These are phyloP conservation scores for Limnephilus marmoratus DNA, from an alignment of 2,888 invertebrate genomes.

Conservation along the genomic window DNA sequence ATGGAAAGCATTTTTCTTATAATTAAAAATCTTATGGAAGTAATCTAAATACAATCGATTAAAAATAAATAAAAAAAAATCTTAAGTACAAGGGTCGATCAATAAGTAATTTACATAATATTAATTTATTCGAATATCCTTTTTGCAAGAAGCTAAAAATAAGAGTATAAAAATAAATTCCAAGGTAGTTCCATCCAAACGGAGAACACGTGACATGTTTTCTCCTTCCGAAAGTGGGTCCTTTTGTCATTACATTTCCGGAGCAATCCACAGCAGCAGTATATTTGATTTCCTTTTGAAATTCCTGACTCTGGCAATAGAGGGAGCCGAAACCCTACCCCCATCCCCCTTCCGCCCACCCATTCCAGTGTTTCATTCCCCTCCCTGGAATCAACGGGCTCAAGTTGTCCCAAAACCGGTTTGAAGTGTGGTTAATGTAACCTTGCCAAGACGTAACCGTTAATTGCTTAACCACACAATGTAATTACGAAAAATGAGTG, in stretches of 20 bases:
- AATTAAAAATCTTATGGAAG: not conserved
- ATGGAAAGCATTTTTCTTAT: not conserved
- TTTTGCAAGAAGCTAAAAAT: not conserved
- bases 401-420: not conserved
- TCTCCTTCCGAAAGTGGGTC: not conserved
- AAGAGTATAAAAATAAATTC: not conserved
- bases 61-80: too few relatives aligned
- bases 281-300: constrained; percentile 41
- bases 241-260: constrained; percentile 30
- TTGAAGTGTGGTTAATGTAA: constrained; percentile 41
- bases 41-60: not conserved
- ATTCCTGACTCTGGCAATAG: not conserved
- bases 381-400: not conserved
- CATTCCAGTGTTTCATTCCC: not conserved
- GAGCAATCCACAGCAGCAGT: constrained; percentile 23
- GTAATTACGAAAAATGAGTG: constrained; percentile 31
- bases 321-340: not conserved
- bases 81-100: too few relatives aligned
- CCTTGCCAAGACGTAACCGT: constrained; percentile 16
- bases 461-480: constrained; percentile 29
- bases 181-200: not conserved
- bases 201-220: not conserved
- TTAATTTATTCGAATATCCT: not conserved
- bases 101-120: not conserved
- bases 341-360: not conserved